Conservation (phyloP, 1,140 invertebrate genomes). For the Papilio dardanus region DNA sequence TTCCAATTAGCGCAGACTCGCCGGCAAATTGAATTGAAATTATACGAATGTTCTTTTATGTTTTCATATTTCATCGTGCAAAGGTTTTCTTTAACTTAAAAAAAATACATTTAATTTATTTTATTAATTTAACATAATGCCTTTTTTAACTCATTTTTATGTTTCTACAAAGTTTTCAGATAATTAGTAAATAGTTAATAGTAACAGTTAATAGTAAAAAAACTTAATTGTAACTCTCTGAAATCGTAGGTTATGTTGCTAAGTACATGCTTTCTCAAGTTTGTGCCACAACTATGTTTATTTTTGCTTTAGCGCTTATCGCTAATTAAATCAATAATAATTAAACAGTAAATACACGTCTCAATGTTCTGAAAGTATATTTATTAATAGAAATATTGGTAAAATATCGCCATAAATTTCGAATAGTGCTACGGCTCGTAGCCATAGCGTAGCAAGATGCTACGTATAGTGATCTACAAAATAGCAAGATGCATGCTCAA, state of each 20-base stretch:
- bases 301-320: too few species aligned
- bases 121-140: neutral
- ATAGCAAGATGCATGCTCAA: too few species aligned
- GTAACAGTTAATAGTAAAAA: too few species aligned
- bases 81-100: neutral
- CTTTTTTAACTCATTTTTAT: neutral
- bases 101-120: neutral
- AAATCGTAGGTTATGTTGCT: too few species aligned
- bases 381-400: neutral
- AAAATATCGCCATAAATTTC: neutral
- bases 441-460: neutral
- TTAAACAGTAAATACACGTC: too few species aligned
- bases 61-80: slow-evolving; percentile 8
- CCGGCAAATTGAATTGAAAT: slow-evolving; percentile 15
- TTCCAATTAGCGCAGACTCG: slow-evolving; percentile 25
- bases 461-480: neutral
- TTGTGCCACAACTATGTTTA: too few species aligned
- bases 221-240: too few species aligned
- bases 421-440: neutral
- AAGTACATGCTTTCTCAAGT: neutral
- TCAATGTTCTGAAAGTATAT: too few species aligned
- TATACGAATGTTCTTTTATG: slow-evolving; percentile 15
- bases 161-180: neutral
- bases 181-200: neutral
- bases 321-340: too few species aligned